These are phyloP conservation scores for Meda fulgida DNA, from an alignment of 2,797 vertebrate species.

Conservation along the genomic window DNA sequence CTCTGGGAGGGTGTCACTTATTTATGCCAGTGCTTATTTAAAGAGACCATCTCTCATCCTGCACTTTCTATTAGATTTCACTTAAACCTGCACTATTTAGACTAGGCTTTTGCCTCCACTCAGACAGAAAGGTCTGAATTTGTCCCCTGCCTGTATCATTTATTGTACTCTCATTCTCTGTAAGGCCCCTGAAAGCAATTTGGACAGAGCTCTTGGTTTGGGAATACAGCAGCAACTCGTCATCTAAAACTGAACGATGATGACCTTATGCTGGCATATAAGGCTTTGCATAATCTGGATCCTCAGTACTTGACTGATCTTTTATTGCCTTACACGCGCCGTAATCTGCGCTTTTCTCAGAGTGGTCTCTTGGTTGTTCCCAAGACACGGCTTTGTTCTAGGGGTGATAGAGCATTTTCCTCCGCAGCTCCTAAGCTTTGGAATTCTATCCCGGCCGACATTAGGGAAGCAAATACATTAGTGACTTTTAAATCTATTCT, in stretches of 20 bases:
- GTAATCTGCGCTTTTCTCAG: too few species aligned
- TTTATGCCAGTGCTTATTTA: constrained; percentile 72
- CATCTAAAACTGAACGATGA: not conserved
- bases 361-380: too few species aligned
- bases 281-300: too few species aligned
- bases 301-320: too few species aligned
- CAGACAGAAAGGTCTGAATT: constrained; percentile 25
- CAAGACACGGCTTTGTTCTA: too few species aligned
- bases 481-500: too few species aligned
- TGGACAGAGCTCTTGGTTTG: constrained; percentile 22
- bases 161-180: constrained; percentile 26
- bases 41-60: constrained; percentile 67
- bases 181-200: constrained; percentile 29
- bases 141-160: constrained; percentile 37
- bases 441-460: too few species aligned
- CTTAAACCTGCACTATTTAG: constrained; percentile 52
- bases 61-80: constrained; percentile 59
- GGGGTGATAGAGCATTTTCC: too few species aligned
- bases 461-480: too few species aligned
- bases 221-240: not conserved
- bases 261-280: too few species aligned
- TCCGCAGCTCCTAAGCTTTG: too few species aligned
- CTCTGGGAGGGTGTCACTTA: constrained; percentile 70
- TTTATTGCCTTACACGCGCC: too few species aligned
- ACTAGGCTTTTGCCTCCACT: constrained; percentile 19